Base-by-base conservation (phyloP, 2,888 invertebrate species). In the Hirtodrosophila duncani region DNA sequence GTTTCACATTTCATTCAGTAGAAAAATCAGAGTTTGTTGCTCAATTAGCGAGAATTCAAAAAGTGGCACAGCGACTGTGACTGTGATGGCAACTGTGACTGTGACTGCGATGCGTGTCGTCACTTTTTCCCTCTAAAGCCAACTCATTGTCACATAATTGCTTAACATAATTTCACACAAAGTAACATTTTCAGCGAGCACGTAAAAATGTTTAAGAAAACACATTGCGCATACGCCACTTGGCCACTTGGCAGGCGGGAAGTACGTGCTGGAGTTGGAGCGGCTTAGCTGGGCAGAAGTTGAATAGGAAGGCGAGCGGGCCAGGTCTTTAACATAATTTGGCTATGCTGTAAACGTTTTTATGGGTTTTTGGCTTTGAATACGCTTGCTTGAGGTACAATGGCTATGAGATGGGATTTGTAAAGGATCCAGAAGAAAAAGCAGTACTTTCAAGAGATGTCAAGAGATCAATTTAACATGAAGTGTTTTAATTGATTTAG, bases 1-100 rank as follows among this genome's bases (percentile, higher is more conserved):
- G 71, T 75, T 75, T 72, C 77, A 75, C 67, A 79, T 79, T 72
- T 79, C 72, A 72, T 79, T 79, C 65, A 79, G 29, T 67, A 46
- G 67, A 70, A 70, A n/a, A 71, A 67, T 65, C 70, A 48, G 46
- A 20, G 36, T 20, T 45, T 8, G 59, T 62, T 58, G 61, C 71
- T 75, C 71, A 79, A 72, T 79, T 67, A 67, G 52, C 48, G 62
- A 71, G 71, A 70, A 79, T 62, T 51, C 58, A 44, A 65, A 59
- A 79, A 79, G 67, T 79, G 79, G 71, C 58, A 67, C 71, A 65
- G 13, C 37, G 7, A 20, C 20, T 9, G 31, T 24, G 11, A 13
- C 41, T 31, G 45, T 55, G 52, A 59, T 34, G 58, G 58, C 24
- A 30, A 44, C 33, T 27, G 55, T 38, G 36, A 59, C 66, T 74